Percentiles rank a stretch among this genome's conserved stretches.
Evolutionary conservation across 2,113 vertebrate species (phyloP).

Genomic region (Pachyramphus minor): DNA sequence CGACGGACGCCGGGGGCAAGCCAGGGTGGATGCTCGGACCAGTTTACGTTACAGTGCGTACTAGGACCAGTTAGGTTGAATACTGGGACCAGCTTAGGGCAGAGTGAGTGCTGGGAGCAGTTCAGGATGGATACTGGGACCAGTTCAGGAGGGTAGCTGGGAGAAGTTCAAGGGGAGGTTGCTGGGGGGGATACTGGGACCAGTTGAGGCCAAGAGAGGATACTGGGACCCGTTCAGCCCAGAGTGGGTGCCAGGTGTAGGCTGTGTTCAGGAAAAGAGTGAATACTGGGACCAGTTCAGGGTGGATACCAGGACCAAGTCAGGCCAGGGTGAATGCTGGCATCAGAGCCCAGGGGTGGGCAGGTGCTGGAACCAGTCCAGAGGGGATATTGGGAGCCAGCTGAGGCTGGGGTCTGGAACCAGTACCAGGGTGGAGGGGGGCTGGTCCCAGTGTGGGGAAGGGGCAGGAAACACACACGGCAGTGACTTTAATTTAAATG

Average conservation of each 20-base stretch:
- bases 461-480: neutral
- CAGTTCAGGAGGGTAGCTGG: neutral
- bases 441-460: neutral
- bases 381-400: neutral
- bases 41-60: accelerated
- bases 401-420: neutral
- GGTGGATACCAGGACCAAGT: neutral
- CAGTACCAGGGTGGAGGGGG: neutral
- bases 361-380: neutral
- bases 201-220: neutral
- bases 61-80: neutral
- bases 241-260: neutral
- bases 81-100: neutral
- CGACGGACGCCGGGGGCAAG: too few relatives aligned
- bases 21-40: accelerated
- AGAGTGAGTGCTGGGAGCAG: neutral
- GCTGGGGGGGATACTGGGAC: neutral
- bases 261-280: too few relatives aligned
- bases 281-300: neutral
- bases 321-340: neutral
- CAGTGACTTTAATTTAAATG: neutral
- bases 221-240: neutral
- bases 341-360: too few relatives aligned
- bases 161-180: too few relatives aligned
- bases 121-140: neutral